A percentile compares a stretch with the other conserved stretches of the same genome.
Evolutionary conservation across 2,888 invertebrate genomes (phyloP).

Genomic region (Ditylenchus weischeri): DNA sequence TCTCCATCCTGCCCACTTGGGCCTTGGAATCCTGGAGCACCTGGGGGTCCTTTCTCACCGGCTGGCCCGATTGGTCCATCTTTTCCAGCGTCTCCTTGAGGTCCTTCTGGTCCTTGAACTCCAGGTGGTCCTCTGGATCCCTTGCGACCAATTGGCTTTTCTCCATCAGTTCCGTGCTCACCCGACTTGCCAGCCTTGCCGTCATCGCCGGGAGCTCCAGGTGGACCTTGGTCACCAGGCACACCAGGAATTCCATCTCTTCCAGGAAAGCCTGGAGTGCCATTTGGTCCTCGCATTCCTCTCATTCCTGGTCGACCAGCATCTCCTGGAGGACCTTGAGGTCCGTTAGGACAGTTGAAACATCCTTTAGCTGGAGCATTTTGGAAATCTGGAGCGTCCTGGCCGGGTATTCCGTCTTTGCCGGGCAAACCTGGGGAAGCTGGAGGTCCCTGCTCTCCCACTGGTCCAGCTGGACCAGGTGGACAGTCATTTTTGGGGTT

Average conservation of each 20-base stretch:
- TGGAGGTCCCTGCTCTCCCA: constrained; percentile 31
- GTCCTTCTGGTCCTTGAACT: constrained; percentile 28
- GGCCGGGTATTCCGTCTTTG: constrained; percentile 33
- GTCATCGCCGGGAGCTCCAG: constrained; percentile 20
- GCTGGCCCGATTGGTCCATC: constrained; percentile 23
- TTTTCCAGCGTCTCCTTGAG: constrained; percentile 35
- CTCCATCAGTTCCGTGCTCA: constrained; percentile 48
- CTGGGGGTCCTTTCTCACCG: constrained; percentile 14
- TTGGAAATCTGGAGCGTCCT: constrained; percentile 34
- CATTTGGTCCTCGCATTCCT: constrained; percentile 43
- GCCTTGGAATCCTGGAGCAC: constrained; percentile 31
- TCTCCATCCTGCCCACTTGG: constrained; percentile 33
- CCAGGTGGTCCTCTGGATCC: constrained; percentile 43
- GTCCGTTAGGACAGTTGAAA: constrained; percentile 39
- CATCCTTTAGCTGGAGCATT: constrained; percentile 36
- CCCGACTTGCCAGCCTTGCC: constrained; percentile 30
- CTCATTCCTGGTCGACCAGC: constrained; percentile 34
- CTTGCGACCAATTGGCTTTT: constrained; percentile 49
- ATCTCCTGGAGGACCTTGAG: constrained; percentile 28
- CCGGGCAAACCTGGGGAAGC: constrained; percentile 34
- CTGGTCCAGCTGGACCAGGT: constrained; percentile 32
- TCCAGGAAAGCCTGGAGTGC: constrained; percentile 28
- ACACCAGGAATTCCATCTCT: constrained; percentile 20
- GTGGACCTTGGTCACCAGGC: constrained; percentile 12
- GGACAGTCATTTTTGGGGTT: constrained; percentile 36